A percentile compares a stretch with the other conserved stretches of the same genome.
Evolutionary conservation across 2,113 vertebrate species (phyloP).

Genomic region (Uropsilus gracilis): DNA sequence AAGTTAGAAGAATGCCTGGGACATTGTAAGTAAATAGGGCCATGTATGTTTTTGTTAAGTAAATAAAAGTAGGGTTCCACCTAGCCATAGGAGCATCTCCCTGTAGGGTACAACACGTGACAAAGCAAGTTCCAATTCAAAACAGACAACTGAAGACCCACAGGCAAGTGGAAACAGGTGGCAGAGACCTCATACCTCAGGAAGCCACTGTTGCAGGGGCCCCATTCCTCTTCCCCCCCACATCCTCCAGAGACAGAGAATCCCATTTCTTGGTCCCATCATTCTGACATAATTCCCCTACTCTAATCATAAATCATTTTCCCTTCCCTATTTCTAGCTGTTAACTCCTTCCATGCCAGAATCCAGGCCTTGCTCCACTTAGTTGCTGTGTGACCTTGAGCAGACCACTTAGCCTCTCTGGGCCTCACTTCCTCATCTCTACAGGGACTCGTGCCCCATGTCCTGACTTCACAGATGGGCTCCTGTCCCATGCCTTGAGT

Average conservation of each 20-base stretch:
- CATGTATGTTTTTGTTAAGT: slow-evolving; percentile 17
- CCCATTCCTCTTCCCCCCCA: background rate
- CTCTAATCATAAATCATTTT: background rate
- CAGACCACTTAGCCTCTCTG: slow-evolving; percentile 27
- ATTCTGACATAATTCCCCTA: background rate
- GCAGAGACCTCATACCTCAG: background rate
- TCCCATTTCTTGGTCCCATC: slow-evolving; percentile 38
- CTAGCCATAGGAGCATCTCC: background rate
- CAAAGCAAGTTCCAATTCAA: slow-evolving; percentile 14
- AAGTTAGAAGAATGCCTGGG: background rate
- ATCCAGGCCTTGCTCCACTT: background rate
- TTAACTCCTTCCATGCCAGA: slow-evolving; percentile 31
- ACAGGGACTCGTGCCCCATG: background rate
- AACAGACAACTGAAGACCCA: background rate
- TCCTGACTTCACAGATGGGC: background rate
- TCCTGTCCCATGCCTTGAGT: no score
- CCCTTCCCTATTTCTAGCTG: background rate
- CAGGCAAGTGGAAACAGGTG: background rate
- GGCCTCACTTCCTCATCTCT: background rate
- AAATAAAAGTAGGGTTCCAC: background rate
- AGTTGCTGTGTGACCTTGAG: slow-evolving; percentile 16
- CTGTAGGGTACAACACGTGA: background rate
- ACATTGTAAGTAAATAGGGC: background rate
- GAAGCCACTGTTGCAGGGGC: slow-evolving; percentile 6
- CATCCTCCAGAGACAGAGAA: slow-evolving; percentile 36